Evolutionary conservation across 1,140 invertebrate species (phyloP).

Genomic region (Latrodectus geometricus): DNA sequence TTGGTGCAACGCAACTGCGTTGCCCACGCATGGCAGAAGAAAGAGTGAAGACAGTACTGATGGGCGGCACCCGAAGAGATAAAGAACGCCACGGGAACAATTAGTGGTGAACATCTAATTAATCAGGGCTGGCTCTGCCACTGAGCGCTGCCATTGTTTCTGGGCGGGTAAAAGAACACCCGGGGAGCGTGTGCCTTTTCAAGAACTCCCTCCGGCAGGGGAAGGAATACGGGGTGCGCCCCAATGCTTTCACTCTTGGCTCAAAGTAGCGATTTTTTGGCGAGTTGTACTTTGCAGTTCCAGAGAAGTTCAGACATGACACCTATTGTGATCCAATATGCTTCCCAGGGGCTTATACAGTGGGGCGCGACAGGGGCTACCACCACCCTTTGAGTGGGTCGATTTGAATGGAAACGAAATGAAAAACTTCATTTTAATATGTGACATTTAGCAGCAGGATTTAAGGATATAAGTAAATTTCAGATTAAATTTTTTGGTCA

Average conservation of each 20-base stretch:
- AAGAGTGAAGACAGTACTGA: constrained; percentile 10
- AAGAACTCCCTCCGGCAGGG: not conserved
- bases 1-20: not conserved
- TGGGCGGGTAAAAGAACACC: constrained; percentile 19
- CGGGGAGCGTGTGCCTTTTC: constrained; percentile 25
- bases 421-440: not conserved
- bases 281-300: constrained; percentile 12
- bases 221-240: constrained; percentile 15
- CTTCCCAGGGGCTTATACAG: not conserved
- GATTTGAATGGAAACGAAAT: not conserved
- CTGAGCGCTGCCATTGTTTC: constrained; percentile 57
- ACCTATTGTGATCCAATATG: constrained; percentile 1
- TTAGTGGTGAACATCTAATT: constrained; percentile 54
- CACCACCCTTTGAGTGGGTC: not conserved
- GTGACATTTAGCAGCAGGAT: not conserved
- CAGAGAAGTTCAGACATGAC: not conserved
- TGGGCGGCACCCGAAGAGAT: not conserved
- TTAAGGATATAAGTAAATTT: not conserved
- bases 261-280: constrained; percentile 45
- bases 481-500: not conserved
- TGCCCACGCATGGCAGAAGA: constrained; percentile 17
- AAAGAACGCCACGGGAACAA: constrained; percentile 52
- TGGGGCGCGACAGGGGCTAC: not conserved
- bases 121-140: constrained; percentile 46
- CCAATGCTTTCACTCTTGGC: not conserved